These are phyloP conservation scores for Araneus ventricosus DNA, from an alignment of 1,140 invertebrate genomes.

Conservation along the genomic window DNA sequence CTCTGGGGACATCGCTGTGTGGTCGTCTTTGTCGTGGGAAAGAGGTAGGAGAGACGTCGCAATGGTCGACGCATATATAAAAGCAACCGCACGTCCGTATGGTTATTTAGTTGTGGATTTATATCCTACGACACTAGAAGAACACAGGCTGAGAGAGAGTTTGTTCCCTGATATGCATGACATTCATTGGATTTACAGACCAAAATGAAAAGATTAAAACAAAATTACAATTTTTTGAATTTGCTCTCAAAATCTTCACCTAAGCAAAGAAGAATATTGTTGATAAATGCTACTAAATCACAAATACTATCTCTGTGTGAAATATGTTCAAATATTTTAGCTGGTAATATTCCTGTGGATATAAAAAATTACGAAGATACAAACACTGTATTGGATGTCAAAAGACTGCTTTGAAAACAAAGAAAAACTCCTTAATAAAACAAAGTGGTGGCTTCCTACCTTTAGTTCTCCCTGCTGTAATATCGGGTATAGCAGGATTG, in stretches of 20 bases:
- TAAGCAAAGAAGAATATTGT: constrained; percentile 3
- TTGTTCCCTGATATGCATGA: constrained; percentile 52
- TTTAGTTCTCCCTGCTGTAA: neutral
- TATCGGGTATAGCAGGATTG: neutral
- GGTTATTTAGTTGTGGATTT: constrained; percentile 68
- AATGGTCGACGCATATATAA: constrained; percentile 60
- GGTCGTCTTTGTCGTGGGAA: neutral
- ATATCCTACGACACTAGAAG: neutral
- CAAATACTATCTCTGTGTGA: constrained; percentile 25
- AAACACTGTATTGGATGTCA: neutral
- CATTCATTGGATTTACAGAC: constrained; percentile 24
- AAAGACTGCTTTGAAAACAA: neutral
- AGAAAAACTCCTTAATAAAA: neutral
- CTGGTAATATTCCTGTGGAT: neutral
- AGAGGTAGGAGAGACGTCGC: too few relatives aligned
- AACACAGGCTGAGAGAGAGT: neutral
- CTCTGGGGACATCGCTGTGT: neutral
- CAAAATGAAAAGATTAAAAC: constrained; percentile 41
- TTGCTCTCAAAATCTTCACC: neutral
- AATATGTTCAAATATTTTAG: constrained; percentile 63
- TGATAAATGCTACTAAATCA: neutral
- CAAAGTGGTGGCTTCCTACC: constrained; percentile 31
- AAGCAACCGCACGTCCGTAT: neutral
- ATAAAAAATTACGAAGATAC: constrained; percentile 50
- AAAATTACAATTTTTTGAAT: neutral